Conservation (phyloP, 2,888 invertebrate species). For the Merodon equestris region DNA sequence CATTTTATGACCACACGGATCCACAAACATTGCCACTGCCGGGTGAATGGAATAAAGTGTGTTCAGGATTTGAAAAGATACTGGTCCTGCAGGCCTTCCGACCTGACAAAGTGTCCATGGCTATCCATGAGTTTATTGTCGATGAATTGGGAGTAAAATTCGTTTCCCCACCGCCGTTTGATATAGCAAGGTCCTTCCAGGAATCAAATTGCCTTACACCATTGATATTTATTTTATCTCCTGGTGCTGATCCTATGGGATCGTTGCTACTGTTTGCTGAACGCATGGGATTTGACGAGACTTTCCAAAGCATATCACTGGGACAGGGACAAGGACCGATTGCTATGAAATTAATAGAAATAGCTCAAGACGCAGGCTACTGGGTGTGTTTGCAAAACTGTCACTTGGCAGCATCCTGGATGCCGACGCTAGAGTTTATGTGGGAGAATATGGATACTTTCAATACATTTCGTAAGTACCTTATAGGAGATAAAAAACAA, state of each 20-base stretch:
- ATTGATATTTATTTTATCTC: slow-evolving; percentile 92
- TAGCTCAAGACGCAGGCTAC: slow-evolving; percentile 87
- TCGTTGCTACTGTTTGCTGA: slow-evolving; percentile 84
- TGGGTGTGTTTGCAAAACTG: slow-evolving; percentile 93
- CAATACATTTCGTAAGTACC: slow-evolving; percentile 76
- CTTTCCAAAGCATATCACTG: slow-evolving; percentile 90
- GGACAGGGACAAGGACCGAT: slow-evolving; percentile 94
- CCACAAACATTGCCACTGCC: slow-evolving; percentile 87
- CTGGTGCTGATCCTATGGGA: slow-evolving; percentile 90
- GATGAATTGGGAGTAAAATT: slow-evolving; percentile 87
- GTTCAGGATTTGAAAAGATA: slow-evolving; percentile 87
- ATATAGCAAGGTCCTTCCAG: slow-evolving; percentile 88
- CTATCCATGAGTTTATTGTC: slow-evolving; percentile 87
- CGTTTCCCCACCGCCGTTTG: slow-evolving; percentile 91
- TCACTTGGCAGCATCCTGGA: slow-evolving; percentile 93
- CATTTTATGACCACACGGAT: slow-evolving; percentile 83
- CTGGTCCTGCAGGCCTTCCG: slow-evolving; percentile 88
- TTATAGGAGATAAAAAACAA: no score
- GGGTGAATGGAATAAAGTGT: slow-evolving; percentile 82
- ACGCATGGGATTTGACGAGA: slow-evolving; percentile 85
- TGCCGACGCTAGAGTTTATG: slow-evolving; percentile 88
- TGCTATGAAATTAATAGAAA: slow-evolving; percentile 87
- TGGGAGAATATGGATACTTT: slow-evolving; percentile 89
- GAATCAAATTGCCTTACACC: slow-evolving; percentile 90
- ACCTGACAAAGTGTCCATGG: slow-evolving; percentile 90